Conservation (phyloP, 2,113 vertebrate genomes). For the Helogale parvula region DNA sequence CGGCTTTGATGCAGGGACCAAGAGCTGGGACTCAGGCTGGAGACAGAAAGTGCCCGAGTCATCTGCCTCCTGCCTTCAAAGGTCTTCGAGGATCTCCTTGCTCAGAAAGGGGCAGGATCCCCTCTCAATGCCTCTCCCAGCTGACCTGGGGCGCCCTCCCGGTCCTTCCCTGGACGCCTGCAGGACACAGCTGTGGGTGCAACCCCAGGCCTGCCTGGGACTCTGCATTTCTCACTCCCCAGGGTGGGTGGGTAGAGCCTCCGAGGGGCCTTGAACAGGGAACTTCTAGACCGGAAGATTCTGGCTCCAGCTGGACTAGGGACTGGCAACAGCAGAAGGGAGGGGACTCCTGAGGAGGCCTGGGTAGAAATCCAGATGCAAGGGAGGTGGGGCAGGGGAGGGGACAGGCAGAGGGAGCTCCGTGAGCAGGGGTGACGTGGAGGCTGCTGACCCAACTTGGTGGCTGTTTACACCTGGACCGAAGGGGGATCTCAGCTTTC, state of each 20-base stretch:
- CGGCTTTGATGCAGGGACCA: background rate
- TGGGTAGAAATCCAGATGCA: background rate
- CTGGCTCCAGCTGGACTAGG: background rate
- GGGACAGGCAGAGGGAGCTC: no score
- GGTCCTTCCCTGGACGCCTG: background rate
- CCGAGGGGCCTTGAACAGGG: background rate
- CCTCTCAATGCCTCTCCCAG: background rate
- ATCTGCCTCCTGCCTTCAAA: background rate
- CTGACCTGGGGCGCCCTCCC: background rate
- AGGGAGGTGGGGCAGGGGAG: accelerated
- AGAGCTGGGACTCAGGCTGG: accelerated
- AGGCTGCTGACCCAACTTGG: background rate
- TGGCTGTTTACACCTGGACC: no score
- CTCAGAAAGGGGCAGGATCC: background rate
- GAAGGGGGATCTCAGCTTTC: background rate
- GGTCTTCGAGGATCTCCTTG: background rate
- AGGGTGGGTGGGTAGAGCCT: accelerated
- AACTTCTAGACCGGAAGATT: background rate
- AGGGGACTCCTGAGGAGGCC: background rate
- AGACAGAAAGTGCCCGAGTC: background rate
- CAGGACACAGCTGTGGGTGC: accelerated
- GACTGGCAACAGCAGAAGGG: background rate
- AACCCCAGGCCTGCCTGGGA: background rate
- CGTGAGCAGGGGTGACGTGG: background rate
- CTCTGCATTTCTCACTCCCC: background rate